Percentiles rank a stretch among this genome's conserved stretches.
Conservation (phyloP, 1,140 invertebrate genomes). For the Pseudomyrmex gracilis region DNA sequence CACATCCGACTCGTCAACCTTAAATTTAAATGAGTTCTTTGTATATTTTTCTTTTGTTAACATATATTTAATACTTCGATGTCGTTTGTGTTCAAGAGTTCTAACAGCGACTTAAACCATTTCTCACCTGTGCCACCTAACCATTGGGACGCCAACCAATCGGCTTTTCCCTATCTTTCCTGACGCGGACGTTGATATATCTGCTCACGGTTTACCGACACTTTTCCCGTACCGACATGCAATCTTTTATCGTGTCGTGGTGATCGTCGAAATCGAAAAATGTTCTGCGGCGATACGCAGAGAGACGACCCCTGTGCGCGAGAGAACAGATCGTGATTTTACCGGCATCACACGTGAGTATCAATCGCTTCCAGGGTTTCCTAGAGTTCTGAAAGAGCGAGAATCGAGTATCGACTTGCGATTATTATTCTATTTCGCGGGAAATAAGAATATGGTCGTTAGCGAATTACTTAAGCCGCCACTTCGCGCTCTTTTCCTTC, state of each 20-base stretch:
- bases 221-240: background rate
- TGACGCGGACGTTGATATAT: background rate
- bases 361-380: no score
- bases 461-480: conserved; percentile 34
- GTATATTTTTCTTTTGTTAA: no score
- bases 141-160: background rate
- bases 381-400: no score
- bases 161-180: background rate
- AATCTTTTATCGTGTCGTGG: background rate
- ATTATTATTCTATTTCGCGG: conserved; percentile 15
- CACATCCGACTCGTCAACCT: background rate
- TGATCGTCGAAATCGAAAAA: background rate
- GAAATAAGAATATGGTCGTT: background rate
- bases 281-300: no score
- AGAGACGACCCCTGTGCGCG: no score
- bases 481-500: no score
- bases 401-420: conserved; percentile 10
- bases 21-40: background rate
- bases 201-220: background rate
- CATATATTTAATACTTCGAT: no score
- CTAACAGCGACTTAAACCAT: background rate
- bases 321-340: conserved; percentile 9
- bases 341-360: background rate
- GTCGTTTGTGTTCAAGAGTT: no score
- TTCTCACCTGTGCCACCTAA: conserved; percentile 39